phyloP scores from a whole-genome alignment of 2,797 vertebrate genomes.

The Sebastes trivittatus region DNA sequence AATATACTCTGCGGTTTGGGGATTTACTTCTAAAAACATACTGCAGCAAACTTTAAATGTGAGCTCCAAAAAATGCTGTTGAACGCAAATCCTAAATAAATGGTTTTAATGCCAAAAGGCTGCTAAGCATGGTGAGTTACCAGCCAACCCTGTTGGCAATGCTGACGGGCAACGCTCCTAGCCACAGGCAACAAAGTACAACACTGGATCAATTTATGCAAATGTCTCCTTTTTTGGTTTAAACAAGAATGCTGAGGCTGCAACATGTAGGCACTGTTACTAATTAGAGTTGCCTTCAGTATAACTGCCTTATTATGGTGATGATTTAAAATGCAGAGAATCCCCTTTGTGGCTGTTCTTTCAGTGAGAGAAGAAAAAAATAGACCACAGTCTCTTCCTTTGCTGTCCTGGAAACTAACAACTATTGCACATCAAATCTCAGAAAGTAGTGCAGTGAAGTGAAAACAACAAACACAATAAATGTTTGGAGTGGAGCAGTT shows the following conservation, averaged over 20 bases:
- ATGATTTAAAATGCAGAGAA: conserved; percentile 18
- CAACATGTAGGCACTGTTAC: conserved; percentile 25
- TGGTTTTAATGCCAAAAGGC: conserved; percentile 8
- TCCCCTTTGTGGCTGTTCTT: neutral
- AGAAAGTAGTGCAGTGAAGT: neutral
- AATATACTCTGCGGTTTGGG: neutral
- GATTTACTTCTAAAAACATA: neutral
- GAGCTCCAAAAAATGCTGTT: neutral
- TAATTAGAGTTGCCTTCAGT: conserved; percentile 22
- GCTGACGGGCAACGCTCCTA: neutral
- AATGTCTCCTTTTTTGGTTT: conserved; percentile 22
- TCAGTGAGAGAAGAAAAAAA: conserved; percentile 5
- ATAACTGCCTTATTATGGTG: conserved; percentile 17
- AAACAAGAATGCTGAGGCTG: conserved; percentile 41
- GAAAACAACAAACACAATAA: neutral
- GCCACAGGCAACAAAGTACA: conserved; percentile 20
- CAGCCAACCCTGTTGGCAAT: conserved; percentile 7
- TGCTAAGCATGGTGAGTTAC: conserved; percentile 1
- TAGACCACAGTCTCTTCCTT: neutral
- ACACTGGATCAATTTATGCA: conserved; percentile 11
- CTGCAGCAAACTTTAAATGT: neutral
- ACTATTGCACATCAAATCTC: neutral
- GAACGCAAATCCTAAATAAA: neutral
- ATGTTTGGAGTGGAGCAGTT: neutral
- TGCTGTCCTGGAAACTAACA: neutral